Base-by-base conservation (phyloP, 1,140 invertebrate species). In the Eupeodes corollae region DNA sequence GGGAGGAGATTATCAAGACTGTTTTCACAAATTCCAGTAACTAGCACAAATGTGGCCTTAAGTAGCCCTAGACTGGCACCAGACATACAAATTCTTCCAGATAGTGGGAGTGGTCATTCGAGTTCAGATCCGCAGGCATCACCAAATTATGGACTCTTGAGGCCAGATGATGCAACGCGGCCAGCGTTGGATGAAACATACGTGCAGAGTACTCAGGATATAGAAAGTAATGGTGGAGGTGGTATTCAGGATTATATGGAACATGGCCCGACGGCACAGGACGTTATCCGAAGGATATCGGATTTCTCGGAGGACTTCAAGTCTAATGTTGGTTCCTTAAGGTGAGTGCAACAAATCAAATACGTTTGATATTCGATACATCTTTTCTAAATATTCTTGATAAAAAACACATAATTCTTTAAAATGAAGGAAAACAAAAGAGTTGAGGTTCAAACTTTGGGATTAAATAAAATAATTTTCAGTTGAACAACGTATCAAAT, bases 61-160 rank as follows among this genome's bases (percentile, higher is more conserved):
- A 37, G 48, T 19, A 49, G 63, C 39, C 63, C 63, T 0, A 49
- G 61, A 12, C 51, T 63, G 6, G 57, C 61, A 42, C 63, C 63
- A 3, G 60, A 66, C 38, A 67, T 67, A 47, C 63, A 66, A 43
- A 59, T 67, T 18, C 50, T 67, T 21, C 63, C 63, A 18, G 63
- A 66, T 15, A 65, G 63, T 0, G 65, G 63, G 21, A 63, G 63
- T 6, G 63, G 21, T 26, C 3, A 26, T 26, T 67, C 63, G 9
- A 66, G 63, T 12, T 59, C 63, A 0, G 63, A 66, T 35, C 26
- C 59, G n/a, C 39, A 55, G 34, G 53, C 59, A 8, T 60, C 63
- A 0, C 63, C 60, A 1, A 66, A 66, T 43, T 66, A 60, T 42
- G 34, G 49, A n/a, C 48, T 66, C 6, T 51, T 66, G 5, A 47